Evolutionary conservation across 2,888 invertebrate species (phyloP).

Genomic region (Charanyca ferruginea): DNA sequence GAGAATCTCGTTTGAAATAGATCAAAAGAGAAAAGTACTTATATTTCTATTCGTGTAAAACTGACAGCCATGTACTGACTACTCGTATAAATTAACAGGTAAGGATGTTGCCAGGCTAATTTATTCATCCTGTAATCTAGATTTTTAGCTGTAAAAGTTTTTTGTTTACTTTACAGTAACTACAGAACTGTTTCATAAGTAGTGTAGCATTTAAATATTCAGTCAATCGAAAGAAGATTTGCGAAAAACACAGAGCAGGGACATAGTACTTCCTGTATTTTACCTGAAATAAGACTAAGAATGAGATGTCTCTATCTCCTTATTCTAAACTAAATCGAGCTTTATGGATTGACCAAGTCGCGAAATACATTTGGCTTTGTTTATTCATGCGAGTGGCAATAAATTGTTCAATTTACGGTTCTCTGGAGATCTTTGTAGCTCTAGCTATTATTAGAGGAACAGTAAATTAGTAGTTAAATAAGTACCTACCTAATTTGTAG

Average conservation of each 20-base stretch:
- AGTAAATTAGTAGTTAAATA: constrained; percentile 33
- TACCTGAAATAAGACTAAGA: constrained; percentile 7
- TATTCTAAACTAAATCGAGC: constrained; percentile 1
- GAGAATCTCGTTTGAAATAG: constrained; percentile 7
- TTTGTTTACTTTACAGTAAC: background rate
- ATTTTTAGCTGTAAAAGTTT: background rate
- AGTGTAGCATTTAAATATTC: background rate
- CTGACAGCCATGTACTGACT: constrained; percentile 6
- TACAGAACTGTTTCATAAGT: background rate
- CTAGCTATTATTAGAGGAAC: constrained; percentile 36
- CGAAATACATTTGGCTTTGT: too few species aligned
- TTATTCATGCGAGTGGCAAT: constrained; percentile 39
- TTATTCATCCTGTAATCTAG: background rate
- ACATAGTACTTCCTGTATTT: background rate
- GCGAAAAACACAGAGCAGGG: too few species aligned
- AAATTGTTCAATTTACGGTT: constrained; percentile 54
- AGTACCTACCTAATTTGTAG: constrained; percentile 10
- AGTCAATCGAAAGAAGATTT: background rate
- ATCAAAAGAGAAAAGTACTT: constrained; percentile 6
- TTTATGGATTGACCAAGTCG: constrained; percentile 5
- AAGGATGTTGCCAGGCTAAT: background rate
- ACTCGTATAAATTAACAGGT: constrained; percentile 1
- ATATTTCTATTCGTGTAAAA: constrained; percentile 1
- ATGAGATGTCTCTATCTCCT: background rate
- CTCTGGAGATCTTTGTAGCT: constrained; percentile 34